A percentile compares a stretch with the other conserved stretches of the same genome.
Evolutionary conservation across 2,797 vertebrate genomes (phyloP).

Genomic region (Eurystomus glaucurus): DNA sequence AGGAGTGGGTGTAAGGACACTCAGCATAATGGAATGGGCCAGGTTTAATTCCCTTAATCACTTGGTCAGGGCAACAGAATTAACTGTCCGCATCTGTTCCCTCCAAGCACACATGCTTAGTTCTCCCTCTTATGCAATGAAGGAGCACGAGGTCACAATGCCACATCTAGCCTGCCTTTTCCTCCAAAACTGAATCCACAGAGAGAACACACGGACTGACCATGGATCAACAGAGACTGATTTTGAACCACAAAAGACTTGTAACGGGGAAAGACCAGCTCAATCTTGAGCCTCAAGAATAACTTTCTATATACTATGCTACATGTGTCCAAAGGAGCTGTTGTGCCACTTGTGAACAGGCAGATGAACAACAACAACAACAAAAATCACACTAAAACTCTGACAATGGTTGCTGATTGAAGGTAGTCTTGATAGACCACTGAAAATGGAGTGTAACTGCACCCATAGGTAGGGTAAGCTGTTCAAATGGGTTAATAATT

Average conservation of each 20-base stretch:
- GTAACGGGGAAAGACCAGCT: not conserved
- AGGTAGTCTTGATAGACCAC: not conserved
- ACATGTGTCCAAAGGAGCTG: not conserved
- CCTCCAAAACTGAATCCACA: slow-evolving; percentile 7
- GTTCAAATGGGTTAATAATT: not conserved
- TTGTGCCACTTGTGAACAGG: not conserved
- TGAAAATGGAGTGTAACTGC: not conserved
- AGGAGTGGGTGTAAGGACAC: slow-evolving; percentile 81
- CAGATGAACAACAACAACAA: not conserved
- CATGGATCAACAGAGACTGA: not conserved
- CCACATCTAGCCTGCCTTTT: slow-evolving; percentile 27
- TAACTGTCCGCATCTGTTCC: slow-evolving; percentile 85
- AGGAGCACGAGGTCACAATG: slow-evolving; percentile 47
- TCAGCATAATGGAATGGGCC: slow-evolving; percentile 83
- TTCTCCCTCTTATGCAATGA: slow-evolving; percentile 69
- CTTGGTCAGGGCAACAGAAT: slow-evolving; percentile 84
- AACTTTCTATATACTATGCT: not conserved
- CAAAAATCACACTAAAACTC: not conserved
- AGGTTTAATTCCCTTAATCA: slow-evolving; percentile 86
- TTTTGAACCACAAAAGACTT: not conserved
- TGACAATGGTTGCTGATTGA: not conserved
- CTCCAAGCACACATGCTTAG: slow-evolving; percentile 55
- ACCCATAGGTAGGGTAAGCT: not conserved
- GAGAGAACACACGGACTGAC: not conserved
- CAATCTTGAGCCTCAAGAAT: not conserved